phyloP scores from a whole-genome alignment of 2,888 invertebrate genomes.

The Lacanobia oleracea region DNA sequence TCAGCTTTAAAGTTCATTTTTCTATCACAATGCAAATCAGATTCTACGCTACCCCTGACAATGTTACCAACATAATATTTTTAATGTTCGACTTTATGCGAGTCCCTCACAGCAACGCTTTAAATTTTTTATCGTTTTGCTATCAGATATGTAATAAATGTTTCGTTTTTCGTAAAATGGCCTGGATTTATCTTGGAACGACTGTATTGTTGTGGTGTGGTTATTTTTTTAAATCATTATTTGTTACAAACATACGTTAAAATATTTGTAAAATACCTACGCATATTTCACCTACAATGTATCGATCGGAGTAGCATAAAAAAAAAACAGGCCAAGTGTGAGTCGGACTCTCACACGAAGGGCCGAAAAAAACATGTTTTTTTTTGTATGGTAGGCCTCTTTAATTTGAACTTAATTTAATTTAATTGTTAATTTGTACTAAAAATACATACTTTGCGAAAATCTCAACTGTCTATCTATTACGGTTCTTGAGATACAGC shows the following conservation, averaged over 20 bases:
- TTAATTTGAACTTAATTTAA: too few species aligned
- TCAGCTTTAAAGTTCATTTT: slow-evolving; percentile 14
- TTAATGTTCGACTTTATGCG: slow-evolving; percentile 57
- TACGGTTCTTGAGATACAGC: too few species aligned
- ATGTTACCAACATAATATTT: slow-evolving; percentile 53
- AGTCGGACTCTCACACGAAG: too few species aligned
- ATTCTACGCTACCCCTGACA: slow-evolving; percentile 31
- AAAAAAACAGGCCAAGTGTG: too few species aligned
- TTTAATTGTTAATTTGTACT: too few species aligned
- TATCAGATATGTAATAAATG: slow-evolving; percentile 60
- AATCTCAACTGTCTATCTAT: too few species aligned
- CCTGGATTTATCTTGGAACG: slow-evolving; percentile 22
- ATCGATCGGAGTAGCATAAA: too few species aligned
- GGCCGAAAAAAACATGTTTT: too few species aligned
- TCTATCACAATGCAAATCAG: slow-evolving; percentile 46
- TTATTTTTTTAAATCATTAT: slow-evolving; percentile 16
- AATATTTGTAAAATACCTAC: background rate
- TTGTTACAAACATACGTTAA: background rate
- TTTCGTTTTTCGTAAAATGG: slow-evolving; percentile 18
- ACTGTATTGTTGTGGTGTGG: slow-evolving; percentile 11
- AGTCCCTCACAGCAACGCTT: slow-evolving; percentile 32
- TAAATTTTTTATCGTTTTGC: slow-evolving; percentile 52
- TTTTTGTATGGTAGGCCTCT: too few species aligned
- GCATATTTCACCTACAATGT: too few species aligned
- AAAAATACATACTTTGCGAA: too few species aligned